Base-by-base conservation (phyloP, 2,797 vertebrate species). In the Diceros bicornis region DNA sequence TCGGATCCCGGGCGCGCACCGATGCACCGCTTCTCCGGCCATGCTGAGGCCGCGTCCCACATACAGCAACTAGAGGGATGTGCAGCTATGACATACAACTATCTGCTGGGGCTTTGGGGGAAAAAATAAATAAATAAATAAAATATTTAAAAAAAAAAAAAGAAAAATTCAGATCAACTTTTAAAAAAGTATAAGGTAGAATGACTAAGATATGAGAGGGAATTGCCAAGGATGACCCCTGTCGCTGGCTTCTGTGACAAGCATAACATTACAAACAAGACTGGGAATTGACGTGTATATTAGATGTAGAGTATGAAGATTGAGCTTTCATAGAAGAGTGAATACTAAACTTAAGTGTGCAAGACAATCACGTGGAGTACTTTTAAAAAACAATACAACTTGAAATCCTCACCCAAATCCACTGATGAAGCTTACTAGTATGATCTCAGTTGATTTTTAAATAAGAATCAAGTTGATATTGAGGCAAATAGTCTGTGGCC, bases 301-400 rank as follows among this genome's bases (percentile, higher is more conserved):
- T 50, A 50, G 6, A 20, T 27, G 2, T 32, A 59, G 37, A 20
- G 1, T 55, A 89, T 61, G 44, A 68, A 61, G n/a, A 74, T 10
- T 34, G 23, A 91, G 62, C 14, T 77, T 87, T 64, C 62, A 4
- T 13, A 71, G n/a, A 91, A 52, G 27, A 34, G 4, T 27, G 11
- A 1, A 7, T 64, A 6, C 2, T 4, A 44, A 57, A 55, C 16
- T 57, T 66, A 69, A 27, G 52, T 4, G 20, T 8, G 34, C 14
- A 23, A 17, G 11, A 44, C 16, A 69, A 41, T 23, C 7, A 52
- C 1, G 12, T 61, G 12, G 4, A 0, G 1, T n/a, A 23, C 6
- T 72, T 57, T 77, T 23, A 44, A 50, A 86, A 71, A 86, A 71
- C 11, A 47, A 47, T 52, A 14, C 5, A 47, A 29, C 62, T 89